Evolutionary conservation across 2,113 vertebrate species (phyloP).

Genomic region (Chloebia gouldiae): DNA sequence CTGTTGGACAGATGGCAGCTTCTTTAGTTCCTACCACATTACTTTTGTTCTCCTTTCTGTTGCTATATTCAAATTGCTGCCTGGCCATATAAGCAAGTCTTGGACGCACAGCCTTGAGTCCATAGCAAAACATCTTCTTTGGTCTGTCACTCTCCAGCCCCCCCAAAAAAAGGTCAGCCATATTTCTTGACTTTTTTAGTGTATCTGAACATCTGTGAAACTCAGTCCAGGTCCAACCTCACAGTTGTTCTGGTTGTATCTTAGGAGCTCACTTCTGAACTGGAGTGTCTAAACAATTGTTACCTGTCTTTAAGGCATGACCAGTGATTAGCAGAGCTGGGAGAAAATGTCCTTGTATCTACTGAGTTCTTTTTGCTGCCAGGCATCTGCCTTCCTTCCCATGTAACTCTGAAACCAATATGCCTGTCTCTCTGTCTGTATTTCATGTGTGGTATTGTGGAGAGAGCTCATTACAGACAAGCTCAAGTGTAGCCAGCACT

Average conservation of each 20-base stretch:
- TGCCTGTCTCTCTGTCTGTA: neutral
- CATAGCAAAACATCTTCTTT: neutral
- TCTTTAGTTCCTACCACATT: neutral
- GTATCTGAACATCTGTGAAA: neutral
- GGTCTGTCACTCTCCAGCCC: neutral
- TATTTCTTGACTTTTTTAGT: neutral
- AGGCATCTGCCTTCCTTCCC: neutral
- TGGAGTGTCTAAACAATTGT: neutral
- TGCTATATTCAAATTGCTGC: neutral
- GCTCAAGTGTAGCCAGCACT: neutral
- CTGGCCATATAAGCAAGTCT: neutral
- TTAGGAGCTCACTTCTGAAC: neutral
- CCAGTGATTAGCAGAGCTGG: neutral
- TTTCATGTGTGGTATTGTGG: conserved; percentile 22
- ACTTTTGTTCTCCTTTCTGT: neutral
- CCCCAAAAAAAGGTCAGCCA: neutral
- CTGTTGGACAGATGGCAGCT: neutral
- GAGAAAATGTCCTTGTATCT: neutral
- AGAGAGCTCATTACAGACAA: conserved; percentile 4
- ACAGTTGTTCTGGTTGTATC: neutral
- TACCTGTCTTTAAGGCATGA: neutral
- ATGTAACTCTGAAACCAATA: neutral
- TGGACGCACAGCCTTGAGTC: neutral
- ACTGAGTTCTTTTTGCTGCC: neutral
- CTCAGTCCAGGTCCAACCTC: neutral